These are phyloP conservation scores for Deilephila elpenor DNA, from an alignment of 2,888 invertebrate genomes.

Conservation along the genomic window DNA sequence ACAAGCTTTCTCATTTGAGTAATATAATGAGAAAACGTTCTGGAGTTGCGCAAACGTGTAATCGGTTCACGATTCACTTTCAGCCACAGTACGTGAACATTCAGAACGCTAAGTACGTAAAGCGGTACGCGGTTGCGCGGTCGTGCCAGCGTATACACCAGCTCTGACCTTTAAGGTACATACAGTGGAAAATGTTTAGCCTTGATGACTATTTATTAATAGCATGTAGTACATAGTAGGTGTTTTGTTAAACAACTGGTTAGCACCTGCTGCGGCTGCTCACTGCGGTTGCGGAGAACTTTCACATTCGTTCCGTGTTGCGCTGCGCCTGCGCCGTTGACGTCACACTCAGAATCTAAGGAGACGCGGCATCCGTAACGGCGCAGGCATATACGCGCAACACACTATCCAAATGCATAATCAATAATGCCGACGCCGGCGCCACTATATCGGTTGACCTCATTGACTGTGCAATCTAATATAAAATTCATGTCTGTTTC, in stretches of 20 bases:
- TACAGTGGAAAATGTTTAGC: conserved; percentile 36
- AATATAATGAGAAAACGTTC: conserved; percentile 49
- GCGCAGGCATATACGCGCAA: neutral
- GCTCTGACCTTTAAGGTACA: conserved; percentile 29
- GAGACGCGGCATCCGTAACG: conserved; percentile 20
- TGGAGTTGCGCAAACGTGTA: conserved; percentile 54
- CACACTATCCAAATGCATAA: neutral
- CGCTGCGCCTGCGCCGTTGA: conserved; percentile 69
- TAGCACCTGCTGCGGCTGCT: conserved; percentile 70
- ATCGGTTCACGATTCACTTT: conserved; percentile 48
- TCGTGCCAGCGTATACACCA: neutral
- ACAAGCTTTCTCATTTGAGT: conserved; percentile 40
- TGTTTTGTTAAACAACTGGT: conserved; percentile 61
- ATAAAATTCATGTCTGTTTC: conserved; percentile 11
- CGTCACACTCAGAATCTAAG: conserved; percentile 57
- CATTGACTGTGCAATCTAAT: conserved; percentile 10
- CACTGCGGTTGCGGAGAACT: conserved; percentile 72
- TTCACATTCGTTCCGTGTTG: conserved; percentile 80
- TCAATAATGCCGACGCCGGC: neutral
- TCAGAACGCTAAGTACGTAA: conserved; percentile 30
- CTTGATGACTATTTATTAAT: conserved; percentile 42
- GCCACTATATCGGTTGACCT: conserved; percentile 4
- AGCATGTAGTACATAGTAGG: conserved; percentile 43
- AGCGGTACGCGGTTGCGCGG: neutral
- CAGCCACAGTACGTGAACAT: conserved; percentile 51